phyloP scores from a whole-genome alignment of 1,140 invertebrate genomes.

The Neotoxoptera formosana region DNA sequence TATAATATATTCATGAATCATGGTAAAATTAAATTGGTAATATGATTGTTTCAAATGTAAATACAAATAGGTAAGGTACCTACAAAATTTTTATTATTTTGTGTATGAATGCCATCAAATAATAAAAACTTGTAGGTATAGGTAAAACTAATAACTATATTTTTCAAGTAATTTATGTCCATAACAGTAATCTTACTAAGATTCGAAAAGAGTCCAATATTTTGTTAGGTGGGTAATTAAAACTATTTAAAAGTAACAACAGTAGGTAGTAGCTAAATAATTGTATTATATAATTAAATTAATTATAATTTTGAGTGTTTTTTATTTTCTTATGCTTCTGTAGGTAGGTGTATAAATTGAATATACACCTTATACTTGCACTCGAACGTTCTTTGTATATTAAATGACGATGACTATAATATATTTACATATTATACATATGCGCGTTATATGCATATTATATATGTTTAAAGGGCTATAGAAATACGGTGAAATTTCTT shows the following conservation, averaged over 20 bases:
- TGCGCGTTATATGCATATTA: not conserved
- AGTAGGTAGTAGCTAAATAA: not conserved
- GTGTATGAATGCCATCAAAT: not conserved
- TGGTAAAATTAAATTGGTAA: too few species aligned
- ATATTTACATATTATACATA: conserved; percentile 26
- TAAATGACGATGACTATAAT: conserved; percentile 42
- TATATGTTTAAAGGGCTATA: not conserved
- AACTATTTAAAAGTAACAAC: not conserved
- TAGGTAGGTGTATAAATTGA: conserved; percentile 11
- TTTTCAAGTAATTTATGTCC: not conserved
- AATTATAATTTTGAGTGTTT: not conserved
- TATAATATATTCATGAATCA: too few species aligned
- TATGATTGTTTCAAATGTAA: too few species aligned
- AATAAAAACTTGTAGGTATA: not conserved
- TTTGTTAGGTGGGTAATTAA: not conserved
- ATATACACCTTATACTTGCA: conserved; percentile 17
- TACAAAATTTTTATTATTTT: not conserved
- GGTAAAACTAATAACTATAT: too few species aligned
- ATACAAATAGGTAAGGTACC: too few species aligned
- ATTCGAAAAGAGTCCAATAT: not conserved
- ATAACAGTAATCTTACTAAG: not conserved
- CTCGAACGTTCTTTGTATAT: conserved; percentile 13
- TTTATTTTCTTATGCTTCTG: conserved; percentile 3
- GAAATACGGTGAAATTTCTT: not conserved
- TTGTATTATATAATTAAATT: conserved; percentile 9